Conservation (phyloP, 2,113 vertebrate genomes). For the Nerophis lumbriciformis region DNA sequence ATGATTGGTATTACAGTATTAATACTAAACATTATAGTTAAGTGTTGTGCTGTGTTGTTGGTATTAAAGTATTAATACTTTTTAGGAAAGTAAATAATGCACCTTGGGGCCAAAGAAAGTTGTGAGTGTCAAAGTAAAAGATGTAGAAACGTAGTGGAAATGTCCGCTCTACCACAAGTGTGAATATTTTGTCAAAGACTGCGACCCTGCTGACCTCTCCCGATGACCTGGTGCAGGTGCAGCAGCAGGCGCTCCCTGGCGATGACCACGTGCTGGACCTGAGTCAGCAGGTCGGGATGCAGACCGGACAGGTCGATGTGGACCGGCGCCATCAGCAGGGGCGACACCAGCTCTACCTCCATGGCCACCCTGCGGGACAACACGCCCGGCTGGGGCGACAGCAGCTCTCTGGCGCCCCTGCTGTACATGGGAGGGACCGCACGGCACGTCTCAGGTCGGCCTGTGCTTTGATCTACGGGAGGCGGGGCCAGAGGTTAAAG, state of each 20-base stretch:
- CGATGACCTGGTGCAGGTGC: slow-evolving; percentile 91
- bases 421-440: slow-evolving; percentile 81
- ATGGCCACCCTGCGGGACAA: slow-evolving; percentile 45
- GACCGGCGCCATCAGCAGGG: slow-evolving; percentile 83
- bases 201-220: slow-evolving; percentile 80
- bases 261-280: slow-evolving; percentile 94
- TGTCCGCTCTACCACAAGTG: too few species aligned
- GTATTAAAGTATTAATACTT: too few species aligned
- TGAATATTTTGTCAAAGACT: neutral
- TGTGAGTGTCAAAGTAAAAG: too few species aligned
- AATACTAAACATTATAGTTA: too few species aligned
- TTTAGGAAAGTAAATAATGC: too few species aligned
- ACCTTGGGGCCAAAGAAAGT: too few species aligned
- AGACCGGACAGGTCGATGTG: slow-evolving; percentile 89
- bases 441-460: slow-evolving; percentile 85
- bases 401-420: slow-evolving; percentile 82
- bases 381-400: slow-evolving; percentile 80
- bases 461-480: slow-evolving; percentile 83
- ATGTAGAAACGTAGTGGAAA: too few species aligned
- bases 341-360: slow-evolving; percentile 87
- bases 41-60: too few species aligned
- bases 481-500: neutral
- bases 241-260: slow-evolving; percentile 86
- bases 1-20: too few species aligned
- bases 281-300: slow-evolving; percentile 90